Percentiles rank a stretch among this genome's conserved stretches.
Conservation (phyloP, 2,888 invertebrate genomes). For the Eupithecia subfuscata region DNA sequence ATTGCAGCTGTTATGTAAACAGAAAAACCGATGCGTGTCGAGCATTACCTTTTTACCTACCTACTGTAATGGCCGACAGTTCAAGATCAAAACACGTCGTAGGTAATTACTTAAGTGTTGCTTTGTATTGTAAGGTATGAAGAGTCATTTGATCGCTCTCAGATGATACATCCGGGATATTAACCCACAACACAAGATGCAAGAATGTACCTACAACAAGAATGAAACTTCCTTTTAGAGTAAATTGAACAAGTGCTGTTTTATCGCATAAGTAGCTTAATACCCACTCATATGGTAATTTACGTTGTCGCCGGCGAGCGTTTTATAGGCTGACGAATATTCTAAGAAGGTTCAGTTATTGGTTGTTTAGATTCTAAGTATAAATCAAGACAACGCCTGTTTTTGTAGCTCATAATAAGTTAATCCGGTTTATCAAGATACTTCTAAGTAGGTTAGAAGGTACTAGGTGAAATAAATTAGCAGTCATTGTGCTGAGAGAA, state of each 20-base stretch:
- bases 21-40: neutral
- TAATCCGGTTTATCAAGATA: neutral
- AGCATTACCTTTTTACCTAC: neutral
- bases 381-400: neutral
- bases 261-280: neutral
- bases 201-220: neutral
- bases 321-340: neutral
- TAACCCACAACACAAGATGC: neutral
- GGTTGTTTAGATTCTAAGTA: neutral
- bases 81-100: neutral
- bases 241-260: neutral
- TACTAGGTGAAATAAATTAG: constrained; percentile 49
- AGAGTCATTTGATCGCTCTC: constrained; percentile 4
- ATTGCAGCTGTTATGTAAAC: neutral
- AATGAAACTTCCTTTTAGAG: neutral
- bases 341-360: neutral
- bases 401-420: neutral
- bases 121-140: neutral
- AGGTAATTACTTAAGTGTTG: neutral
- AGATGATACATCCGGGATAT: neutral
- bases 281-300: neutral
- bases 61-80: neutral
- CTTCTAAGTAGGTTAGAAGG: constrained; percentile 35
- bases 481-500: constrained; percentile 42
- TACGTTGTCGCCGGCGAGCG: neutral